Evolutionary conservation across 2,888 invertebrate genomes (phyloP).

Genomic region (Epirrhoe tristata): DNA sequence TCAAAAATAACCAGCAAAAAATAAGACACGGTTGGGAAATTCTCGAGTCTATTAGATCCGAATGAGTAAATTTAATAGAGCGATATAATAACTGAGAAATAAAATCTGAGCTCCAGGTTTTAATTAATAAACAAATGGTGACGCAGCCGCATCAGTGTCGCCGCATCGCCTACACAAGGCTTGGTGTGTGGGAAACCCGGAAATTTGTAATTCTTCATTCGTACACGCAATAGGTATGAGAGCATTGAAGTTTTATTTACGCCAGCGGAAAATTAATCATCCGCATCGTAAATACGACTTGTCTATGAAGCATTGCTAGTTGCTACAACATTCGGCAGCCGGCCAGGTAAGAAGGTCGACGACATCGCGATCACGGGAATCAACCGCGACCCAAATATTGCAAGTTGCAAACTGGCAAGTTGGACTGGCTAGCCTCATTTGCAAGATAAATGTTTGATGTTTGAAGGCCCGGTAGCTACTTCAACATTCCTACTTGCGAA

Average conservation of each 20-base stretch:
- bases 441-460: slow-evolving; percentile 22
- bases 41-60: slow-evolving; percentile 12
- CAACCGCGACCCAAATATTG: slow-evolving; percentile 37
- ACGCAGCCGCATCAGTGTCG: slow-evolving; percentile 27
- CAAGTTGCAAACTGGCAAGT: slow-evolving; percentile 4
- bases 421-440: slow-evolving; percentile 21
- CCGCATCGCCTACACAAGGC: slow-evolving; percentile 50
- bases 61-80: slow-evolving; percentile 7
- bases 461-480: slow-evolving; percentile 17
- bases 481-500: slow-evolving; percentile 23
- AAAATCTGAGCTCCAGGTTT: slow-evolving; percentile 3
- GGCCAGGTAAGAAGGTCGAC: slow-evolving; percentile 56
- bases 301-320: slow-evolving; percentile 50
- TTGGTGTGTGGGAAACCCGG: slow-evolving; percentile 57
- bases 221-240: slow-evolving; percentile 33
- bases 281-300: slow-evolving; percentile 47
- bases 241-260: slow-evolving; percentile 31
- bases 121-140: slow-evolving; percentile 34
- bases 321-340: slow-evolving; percentile 51
- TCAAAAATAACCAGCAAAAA: neutral
- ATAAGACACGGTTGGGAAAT: neutral
- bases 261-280: slow-evolving; percentile 44
- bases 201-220: slow-evolving; percentile 51
- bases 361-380: slow-evolving; percentile 50
- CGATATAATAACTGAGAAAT: neutral